These are phyloP conservation scores for Galleria mellonella DNA, from an alignment of 1,140 invertebrate species.

Conservation along the genomic window DNA sequence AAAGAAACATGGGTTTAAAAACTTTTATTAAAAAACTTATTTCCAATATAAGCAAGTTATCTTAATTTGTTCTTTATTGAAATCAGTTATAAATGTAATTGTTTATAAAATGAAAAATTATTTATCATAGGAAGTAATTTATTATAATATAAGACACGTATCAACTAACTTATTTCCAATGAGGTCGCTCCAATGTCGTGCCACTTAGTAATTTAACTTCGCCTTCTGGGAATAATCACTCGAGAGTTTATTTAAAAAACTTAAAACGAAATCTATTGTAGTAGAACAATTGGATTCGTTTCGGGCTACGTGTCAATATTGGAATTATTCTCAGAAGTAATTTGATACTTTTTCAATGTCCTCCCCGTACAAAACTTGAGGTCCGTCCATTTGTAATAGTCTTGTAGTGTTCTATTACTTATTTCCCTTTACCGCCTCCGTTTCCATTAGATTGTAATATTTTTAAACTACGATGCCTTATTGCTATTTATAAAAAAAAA, in stretches of 20 bases:
- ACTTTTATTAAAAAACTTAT: too few relatives aligned
- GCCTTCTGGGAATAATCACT: slow-evolving; percentile 24
- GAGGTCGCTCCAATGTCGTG: slow-evolving; percentile 55
- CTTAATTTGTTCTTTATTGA: too few relatives aligned
- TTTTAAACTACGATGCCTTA: too few relatives aligned
- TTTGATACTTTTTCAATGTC: slow-evolving; percentile 28
- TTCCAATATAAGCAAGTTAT: too few relatives aligned
- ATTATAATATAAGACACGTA: slow-evolving; percentile 54
- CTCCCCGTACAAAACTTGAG: too few relatives aligned
- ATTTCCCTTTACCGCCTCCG: not conserved
- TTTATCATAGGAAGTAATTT: slow-evolving; percentile 60
- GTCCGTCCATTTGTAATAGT: not conserved
- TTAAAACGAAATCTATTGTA: slow-evolving; percentile 23
- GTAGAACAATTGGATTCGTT: slow-evolving; percentile 19
- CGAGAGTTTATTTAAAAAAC: slow-evolving; percentile 18
- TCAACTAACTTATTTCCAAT: slow-evolving; percentile 32
- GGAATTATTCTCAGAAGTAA: slow-evolving; percentile 39
- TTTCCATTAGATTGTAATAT: too few relatives aligned
- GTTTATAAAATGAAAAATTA: not conserved
- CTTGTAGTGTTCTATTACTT: not conserved
- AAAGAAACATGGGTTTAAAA: too few relatives aligned
- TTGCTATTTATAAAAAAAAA: too few relatives aligned
- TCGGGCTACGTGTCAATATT: slow-evolving; percentile 25
- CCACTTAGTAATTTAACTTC: slow-evolving; percentile 21
- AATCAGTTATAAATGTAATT: too few relatives aligned